Evolutionary conservation across 2,888 invertebrate species (phyloP).

Genomic region (Imbricaverruca yamaguchii): DNA sequence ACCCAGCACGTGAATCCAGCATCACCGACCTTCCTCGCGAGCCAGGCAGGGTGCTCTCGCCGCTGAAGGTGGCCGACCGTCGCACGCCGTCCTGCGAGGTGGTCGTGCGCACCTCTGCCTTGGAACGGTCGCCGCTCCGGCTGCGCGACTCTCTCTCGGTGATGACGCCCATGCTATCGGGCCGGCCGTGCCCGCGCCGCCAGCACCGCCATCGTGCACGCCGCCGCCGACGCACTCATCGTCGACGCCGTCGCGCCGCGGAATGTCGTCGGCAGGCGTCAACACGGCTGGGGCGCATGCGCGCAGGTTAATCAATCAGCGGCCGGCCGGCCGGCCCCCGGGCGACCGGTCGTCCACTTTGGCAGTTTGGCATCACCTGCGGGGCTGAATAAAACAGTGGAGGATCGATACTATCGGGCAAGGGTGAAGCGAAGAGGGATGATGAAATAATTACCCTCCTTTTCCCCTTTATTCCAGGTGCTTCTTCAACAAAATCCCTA

Average conservation of each 20-base stretch:
- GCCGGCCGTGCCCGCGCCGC: not conserved
- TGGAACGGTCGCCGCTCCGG: slow-evolving; percentile 7
- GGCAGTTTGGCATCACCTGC: too few species aligned
- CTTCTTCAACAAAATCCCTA: too few species aligned
- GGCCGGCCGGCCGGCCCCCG: not conserved
- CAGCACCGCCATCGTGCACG: not conserved
- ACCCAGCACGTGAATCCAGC: too few species aligned
- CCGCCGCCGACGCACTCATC: not conserved
- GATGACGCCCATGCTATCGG: slow-evolving; percentile 14
- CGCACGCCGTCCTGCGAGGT: not conserved
- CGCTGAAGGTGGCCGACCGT: slow-evolving; percentile 19
- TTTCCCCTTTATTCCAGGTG: too few species aligned
- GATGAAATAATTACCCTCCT: too few species aligned
- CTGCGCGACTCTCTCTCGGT: slow-evolving; percentile 10
- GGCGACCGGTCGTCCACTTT: too few species aligned
- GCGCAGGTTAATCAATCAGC: not conserved
- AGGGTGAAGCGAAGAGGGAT: too few species aligned
- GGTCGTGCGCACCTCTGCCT: not conserved
- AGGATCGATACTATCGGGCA: too few species aligned
- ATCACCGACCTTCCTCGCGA: slow-evolving; percentile 3
- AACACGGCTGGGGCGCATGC: not conserved
- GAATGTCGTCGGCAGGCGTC: not conserved
- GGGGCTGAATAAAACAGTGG: too few species aligned
- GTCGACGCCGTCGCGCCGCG: not conserved
- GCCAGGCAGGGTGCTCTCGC: slow-evolving; percentile 17